Conservation (phyloP, 2,797 vertebrate genomes). For the Epinephelus malabaricus region DNA sequence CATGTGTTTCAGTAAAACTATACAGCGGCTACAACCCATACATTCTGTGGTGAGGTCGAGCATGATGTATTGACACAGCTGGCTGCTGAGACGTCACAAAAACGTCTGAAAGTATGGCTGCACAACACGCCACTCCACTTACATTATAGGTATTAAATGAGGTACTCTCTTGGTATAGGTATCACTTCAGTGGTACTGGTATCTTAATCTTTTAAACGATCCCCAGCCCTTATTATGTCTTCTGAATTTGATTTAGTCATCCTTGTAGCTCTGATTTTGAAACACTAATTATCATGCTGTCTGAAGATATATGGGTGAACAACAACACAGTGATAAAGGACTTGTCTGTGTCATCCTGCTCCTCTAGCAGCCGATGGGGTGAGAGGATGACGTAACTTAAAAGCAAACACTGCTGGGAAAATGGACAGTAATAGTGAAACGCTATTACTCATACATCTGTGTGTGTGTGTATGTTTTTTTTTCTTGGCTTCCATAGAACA, state of each 20-base stretch:
- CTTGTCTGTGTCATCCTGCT: constrained; percentile 14
- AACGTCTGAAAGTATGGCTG: no score
- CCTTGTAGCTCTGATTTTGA: constrained; percentile 17
- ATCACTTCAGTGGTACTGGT: no score
- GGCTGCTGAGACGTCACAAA: no score
- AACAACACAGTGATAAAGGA: constrained; percentile 18
- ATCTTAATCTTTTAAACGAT: no score
- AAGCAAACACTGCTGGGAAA: constrained; percentile 29
- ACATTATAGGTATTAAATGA: no score
- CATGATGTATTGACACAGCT: no score
- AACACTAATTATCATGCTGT: constrained; percentile 5
- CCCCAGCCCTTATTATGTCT: no score
- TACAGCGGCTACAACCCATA: no score
- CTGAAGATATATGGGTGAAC: constrained; percentile 20
- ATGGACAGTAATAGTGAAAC: not conserved
- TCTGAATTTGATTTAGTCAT: not conserved
- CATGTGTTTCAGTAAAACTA: no score
- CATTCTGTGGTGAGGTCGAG: no score
- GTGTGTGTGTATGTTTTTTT: not conserved
- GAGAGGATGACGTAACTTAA: constrained; percentile 19
- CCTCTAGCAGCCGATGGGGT: not conserved
- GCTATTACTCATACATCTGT: constrained; percentile 18
- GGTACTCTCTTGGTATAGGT: no score
- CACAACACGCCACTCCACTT: no score
- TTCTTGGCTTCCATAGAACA: not conserved